A percentile compares a stretch with the other conserved stretches of the same genome.
phyloP scores from a whole-genome alignment of 2,113 vertebrate genomes.

The Microcebus ravelobensis region DNA sequence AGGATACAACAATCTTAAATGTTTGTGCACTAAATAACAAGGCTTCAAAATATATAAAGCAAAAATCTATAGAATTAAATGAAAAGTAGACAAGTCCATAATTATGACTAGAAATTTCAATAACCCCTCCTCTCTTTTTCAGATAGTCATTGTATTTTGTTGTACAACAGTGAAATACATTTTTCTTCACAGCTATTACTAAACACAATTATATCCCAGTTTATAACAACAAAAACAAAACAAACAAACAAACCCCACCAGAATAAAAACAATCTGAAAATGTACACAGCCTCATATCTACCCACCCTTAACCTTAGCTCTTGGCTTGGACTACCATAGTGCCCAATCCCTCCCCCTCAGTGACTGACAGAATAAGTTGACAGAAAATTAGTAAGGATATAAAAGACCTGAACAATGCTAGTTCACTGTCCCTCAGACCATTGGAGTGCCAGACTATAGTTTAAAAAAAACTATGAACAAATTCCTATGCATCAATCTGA shows the following conservation, averaged over 20 bases:
- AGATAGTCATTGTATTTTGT: background rate
- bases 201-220: background rate
- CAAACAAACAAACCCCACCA: background rate
- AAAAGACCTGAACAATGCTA: background rate
- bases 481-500: background rate
- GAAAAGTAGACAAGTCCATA: background rate
- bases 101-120: background rate
- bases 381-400: background rate
- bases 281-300: background rate
- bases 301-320: background rate
- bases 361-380: background rate
- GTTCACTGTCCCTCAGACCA: too few relatives aligned
- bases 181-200: slow-evolving; percentile 4
- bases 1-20: background rate
- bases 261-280: slow-evolving; percentile 19
- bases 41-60: background rate
- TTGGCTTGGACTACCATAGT: background rate
- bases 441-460: too few relatives aligned
- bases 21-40: background rate
- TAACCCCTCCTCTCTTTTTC: background rate
- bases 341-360: background rate
- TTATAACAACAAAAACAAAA: background rate
- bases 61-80: background rate
- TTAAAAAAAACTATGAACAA: too few relatives aligned
- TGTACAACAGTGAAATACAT: background rate